These are phyloP conservation scores for Falco naumanni DNA, from an alignment of 2,797 vertebrate species.

Conservation along the genomic window DNA sequence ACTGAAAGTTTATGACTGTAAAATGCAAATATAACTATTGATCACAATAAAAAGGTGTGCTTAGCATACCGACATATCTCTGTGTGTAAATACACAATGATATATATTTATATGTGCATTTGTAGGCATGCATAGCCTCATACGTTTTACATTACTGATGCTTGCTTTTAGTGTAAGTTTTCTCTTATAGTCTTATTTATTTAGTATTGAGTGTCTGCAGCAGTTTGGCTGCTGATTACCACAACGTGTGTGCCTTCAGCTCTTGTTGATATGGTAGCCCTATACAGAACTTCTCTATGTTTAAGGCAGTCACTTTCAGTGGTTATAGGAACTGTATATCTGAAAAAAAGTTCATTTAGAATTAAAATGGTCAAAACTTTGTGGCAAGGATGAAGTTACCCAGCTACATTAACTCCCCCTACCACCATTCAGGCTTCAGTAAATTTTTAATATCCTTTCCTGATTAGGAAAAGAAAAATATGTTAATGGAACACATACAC, in stretches of 20 bases:
- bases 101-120: neutral
- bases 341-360: neutral
- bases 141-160: neutral
- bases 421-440: neutral
- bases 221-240: neutral
- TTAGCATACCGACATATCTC: neutral
- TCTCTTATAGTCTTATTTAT: neutral
- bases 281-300: neutral
- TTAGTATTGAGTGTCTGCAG: neutral
- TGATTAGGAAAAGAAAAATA: neutral
- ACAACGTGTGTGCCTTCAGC: fast-evolving
- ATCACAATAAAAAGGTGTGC: neutral
- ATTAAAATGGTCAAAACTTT: neutral
- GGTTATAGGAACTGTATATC: neutral
- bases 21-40: neutral
- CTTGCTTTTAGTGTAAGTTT: neutral
- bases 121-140: neutral
- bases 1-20: neutral
- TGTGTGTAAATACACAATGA: neutral
- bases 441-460: neutral
- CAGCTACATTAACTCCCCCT: neutral
- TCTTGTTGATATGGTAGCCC: neutral
- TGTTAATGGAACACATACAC: neutral
- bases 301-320: neutral
- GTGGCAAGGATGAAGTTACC: neutral